Evolutionary conservation across 2,113 vertebrate genomes (phyloP).

Genomic region (Apaloderma vittatum): DNA sequence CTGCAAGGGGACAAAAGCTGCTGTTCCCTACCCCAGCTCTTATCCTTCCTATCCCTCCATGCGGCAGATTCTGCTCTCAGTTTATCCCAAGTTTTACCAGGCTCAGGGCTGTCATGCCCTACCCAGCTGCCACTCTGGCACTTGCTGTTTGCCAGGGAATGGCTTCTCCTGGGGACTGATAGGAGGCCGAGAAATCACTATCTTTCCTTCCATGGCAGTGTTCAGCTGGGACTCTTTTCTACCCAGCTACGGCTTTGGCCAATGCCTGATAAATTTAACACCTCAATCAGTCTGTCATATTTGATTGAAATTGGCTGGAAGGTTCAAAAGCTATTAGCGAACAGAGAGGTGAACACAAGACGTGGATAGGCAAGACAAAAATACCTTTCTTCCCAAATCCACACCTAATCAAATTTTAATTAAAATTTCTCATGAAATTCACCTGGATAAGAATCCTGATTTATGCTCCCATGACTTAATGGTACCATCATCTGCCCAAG

Average conservation of each 20-base stretch:
- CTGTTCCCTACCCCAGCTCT: not conserved
- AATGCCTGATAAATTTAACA: not conserved
- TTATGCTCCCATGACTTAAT: conserved; percentile 67
- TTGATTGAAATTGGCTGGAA: not conserved
- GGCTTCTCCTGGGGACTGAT: not conserved
- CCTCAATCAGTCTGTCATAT: not conserved
- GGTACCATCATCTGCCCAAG: not conserved
- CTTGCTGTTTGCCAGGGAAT: not conserved
- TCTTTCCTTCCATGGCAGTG: not conserved
- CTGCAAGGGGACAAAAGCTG: not conserved
- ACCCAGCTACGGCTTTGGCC: not conserved
- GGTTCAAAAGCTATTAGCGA: conserved; percentile 17
- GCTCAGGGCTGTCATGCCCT: not conserved
- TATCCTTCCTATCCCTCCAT: not conserved
- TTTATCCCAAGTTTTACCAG: not conserved
- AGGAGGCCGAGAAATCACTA: not conserved
- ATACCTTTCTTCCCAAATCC: conserved; percentile 31
- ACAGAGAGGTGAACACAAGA: not conserved
- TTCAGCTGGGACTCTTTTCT: not conserved
- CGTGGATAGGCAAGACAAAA: conserved; percentile 28
- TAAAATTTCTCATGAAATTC: conserved; percentile 61
- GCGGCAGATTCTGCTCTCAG: rapidly evolving
- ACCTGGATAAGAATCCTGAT: conserved; percentile 44
- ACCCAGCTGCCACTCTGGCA: not conserved
- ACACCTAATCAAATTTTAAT: conserved; percentile 64